A percentile compares a stretch with the other conserved stretches of the same genome.
Evolutionary conservation across 2,113 vertebrate species (phyloP).

Genomic region (Hipposideros armiger): DNA sequence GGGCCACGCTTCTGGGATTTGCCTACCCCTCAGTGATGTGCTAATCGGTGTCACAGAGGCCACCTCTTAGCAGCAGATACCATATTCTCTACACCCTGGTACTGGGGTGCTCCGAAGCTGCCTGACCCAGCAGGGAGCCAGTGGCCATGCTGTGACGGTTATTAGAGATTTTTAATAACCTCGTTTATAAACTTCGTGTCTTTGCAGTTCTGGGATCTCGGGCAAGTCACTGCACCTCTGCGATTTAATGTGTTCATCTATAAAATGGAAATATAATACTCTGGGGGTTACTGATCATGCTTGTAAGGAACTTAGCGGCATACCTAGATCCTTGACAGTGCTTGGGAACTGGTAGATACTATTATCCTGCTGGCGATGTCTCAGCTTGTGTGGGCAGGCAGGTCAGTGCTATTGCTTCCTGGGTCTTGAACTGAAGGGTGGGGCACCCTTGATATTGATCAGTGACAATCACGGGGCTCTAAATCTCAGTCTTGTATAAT

Average conservation of each 20-base stretch:
- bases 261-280: neutral
- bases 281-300: neutral
- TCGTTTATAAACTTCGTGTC: neutral
- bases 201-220: neutral
- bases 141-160: neutral
- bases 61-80: neutral
- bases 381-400: neutral
- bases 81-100: neutral
- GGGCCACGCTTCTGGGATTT: neutral
- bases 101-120: neutral
- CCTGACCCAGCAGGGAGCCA: neutral
- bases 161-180: neutral
- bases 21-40: neutral
- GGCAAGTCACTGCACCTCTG: neutral
- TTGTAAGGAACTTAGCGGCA: neutral
- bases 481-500: neutral
- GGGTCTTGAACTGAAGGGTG: neutral
- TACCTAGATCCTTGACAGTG: neutral
- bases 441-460: neutral
- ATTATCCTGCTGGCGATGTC: neutral
- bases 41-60: neutral
- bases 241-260: neutral
- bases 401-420: neutral
- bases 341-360: neutral
- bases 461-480: fast-evolving